These are phyloP conservation scores for Bombycilla garrulus DNA, from an alignment of 2,113 vertebrate genomes.

Conservation along the genomic window DNA sequence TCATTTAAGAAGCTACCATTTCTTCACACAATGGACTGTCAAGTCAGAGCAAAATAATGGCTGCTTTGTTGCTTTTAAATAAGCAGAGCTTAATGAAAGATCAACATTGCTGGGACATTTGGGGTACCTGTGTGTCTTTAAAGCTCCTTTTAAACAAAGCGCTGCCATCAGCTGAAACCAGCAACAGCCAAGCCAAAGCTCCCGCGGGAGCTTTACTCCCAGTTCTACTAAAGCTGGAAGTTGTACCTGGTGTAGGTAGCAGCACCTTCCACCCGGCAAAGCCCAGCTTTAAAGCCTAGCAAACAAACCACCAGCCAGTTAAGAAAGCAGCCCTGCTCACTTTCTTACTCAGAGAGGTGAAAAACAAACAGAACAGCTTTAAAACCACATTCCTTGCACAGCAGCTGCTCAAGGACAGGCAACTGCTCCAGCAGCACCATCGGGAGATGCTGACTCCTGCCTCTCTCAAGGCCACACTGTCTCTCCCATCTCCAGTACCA, in stretches of 20 bases:
- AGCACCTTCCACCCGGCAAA: neutral
- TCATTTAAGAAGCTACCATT: neutral
- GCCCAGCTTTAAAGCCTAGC: neutral
- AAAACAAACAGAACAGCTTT: neutral
- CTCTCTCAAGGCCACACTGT: neutral
- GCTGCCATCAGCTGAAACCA: neutral
- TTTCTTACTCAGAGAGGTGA: neutral
- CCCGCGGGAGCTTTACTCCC: neutral
- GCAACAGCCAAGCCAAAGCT: neutral
- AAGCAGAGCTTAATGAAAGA: neutral
- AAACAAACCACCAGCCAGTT: neutral
- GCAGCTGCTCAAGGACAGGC: neutral
- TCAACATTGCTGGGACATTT: neutral
- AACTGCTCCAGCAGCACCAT: neutral
- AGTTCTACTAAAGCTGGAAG: neutral
- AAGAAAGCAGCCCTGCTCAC: neutral
- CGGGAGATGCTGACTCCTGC: neutral
- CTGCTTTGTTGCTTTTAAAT: neutral
- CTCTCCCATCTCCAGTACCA: neutral
- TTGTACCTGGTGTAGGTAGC: neutral
- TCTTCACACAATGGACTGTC: neutral
- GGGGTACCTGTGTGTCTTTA: neutral
- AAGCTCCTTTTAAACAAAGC: neutral
- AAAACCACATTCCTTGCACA: neutral
- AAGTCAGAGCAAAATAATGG: neutral